Conservation (phyloP, 2,888 invertebrate species). For the Lepidonotus clava region DNA sequence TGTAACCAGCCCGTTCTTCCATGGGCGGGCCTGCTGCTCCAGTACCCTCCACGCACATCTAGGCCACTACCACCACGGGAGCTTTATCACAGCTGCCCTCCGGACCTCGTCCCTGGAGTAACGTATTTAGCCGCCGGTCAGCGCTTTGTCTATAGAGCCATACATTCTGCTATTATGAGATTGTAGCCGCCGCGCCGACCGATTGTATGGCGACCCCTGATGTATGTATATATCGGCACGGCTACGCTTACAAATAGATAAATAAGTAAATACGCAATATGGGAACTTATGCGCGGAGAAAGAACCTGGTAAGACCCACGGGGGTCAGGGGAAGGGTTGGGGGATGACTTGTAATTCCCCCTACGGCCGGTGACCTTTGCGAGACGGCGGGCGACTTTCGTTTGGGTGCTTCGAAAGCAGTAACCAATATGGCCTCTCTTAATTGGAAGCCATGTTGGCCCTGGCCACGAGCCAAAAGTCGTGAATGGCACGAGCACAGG, state of each 20-base stretch:
- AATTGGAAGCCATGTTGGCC: slow-evolving; percentile 48
- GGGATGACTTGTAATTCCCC: slow-evolving; percentile 35
- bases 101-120: background rate
- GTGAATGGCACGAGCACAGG: slow-evolving; percentile 38
- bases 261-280: no score
- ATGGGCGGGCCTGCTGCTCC: background rate
- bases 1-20: background rate
- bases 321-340: background rate
- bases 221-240: no score
- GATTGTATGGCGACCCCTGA: background rate
- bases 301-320: no score
- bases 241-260: no score
- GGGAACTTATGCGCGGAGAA: no score
- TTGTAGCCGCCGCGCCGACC: background rate
- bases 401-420: slow-evolving; percentile 37
- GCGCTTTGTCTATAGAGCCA: background rate
- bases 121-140: slow-evolving; percentile 21
- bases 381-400: slow-evolving; percentile 25
- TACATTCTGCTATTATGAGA: slow-evolving; percentile 2
- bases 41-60: background rate
- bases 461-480: slow-evolving; percentile 46
- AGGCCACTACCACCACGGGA: background rate
- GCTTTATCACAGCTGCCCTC: background rate
- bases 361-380: slow-evolving; percentile 14
- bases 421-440: slow-evolving; percentile 45